Conservation (phyloP, 2,113 vertebrate species). For the Suncus etruscus region DNA sequence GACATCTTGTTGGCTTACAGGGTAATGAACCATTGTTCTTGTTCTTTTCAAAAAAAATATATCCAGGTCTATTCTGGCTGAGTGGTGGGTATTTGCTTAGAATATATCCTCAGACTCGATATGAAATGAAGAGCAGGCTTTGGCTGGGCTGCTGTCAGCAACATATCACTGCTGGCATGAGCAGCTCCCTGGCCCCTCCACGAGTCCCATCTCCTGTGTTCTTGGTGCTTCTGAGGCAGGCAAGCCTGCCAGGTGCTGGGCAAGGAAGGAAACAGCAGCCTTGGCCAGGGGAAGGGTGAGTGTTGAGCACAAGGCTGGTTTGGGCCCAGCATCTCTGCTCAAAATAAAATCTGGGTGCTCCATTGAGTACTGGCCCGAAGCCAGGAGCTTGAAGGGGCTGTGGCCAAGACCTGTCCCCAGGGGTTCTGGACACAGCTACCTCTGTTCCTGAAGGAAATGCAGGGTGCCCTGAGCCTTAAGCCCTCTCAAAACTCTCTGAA, state of each 20-base stretch:
- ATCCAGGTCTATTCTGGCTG: background rate
- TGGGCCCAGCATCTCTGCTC: too few species aligned
- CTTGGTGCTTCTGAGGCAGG: background rate
- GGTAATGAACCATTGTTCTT: background rate
- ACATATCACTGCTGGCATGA: background rate
- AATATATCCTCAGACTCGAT: background rate
- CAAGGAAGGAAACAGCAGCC: background rate
- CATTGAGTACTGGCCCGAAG: too few species aligned
- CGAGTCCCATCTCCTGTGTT: accelerated
- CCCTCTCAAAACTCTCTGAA: background rate
- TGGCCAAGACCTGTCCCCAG: too few species aligned
- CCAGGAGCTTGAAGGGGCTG: too few species aligned
- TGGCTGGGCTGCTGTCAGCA: background rate
- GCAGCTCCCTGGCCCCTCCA: background rate
- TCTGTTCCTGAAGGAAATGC: too few species aligned
- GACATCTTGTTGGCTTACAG: background rate
- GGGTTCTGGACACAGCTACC: too few species aligned
- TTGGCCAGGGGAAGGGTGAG: background rate
- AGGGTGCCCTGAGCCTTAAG: too few species aligned
- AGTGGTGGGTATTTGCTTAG: background rate
- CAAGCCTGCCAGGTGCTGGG: background rate
- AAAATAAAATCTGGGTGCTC: too few species aligned
- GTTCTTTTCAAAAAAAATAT: accelerated
- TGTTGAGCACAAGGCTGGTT: too few species aligned
- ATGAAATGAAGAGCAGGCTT: background rate